Conservation (phyloP, 2,797 vertebrate species). For the Galaxias olidus region DNA sequence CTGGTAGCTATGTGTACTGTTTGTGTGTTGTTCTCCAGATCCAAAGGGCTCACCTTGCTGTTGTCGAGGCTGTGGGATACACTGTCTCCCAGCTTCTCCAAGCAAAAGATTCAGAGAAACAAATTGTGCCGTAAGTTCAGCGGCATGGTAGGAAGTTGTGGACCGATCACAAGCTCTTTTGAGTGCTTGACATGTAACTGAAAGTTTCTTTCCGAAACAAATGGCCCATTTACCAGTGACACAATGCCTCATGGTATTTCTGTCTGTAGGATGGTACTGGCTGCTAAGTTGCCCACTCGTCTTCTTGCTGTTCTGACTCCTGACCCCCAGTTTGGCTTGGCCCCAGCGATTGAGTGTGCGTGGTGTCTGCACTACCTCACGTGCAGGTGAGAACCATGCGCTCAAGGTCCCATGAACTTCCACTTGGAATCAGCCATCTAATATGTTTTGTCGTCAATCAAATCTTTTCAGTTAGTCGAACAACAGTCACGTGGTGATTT, state of each 20-base stretch:
- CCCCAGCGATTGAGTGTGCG: slow-evolving; percentile 85
- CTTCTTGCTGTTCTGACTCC: slow-evolving; percentile 80
- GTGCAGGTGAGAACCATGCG: slow-evolving; percentile 77
- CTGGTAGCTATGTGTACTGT: slow-evolving; percentile 3
- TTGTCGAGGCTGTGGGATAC: slow-evolving; percentile 92
- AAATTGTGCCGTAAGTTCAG: slow-evolving; percentile 84
- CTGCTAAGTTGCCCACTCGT: slow-evolving; percentile 77
- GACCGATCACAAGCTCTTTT: not conserved
- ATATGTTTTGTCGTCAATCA: too few species aligned
- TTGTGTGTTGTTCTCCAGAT: slow-evolving; percentile 52
- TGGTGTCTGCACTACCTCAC: slow-evolving; percentile 96
- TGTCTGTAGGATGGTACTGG: slow-evolving; percentile 78
- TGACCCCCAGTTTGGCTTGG: slow-evolving; percentile 75
- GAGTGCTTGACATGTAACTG: not conserved
- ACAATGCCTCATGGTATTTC: not conserved
- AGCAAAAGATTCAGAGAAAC: slow-evolving; percentile 78
- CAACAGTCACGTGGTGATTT: not conserved
- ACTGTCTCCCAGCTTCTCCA: slow-evolving; percentile 92
- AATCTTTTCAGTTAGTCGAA: too few species aligned
- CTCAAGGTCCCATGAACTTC: not conserved
- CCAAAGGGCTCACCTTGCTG: slow-evolving; percentile 83
- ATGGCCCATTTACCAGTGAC: not conserved
- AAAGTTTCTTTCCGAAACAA: too few species aligned
- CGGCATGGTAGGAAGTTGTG: not conserved
- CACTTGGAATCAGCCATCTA: not conserved